Evolutionary conservation across 2,113 vertebrate species (phyloP), one percentile per base, ranked within the genome.

Genomic region (Gopherus flavomarginatus): DNA sequence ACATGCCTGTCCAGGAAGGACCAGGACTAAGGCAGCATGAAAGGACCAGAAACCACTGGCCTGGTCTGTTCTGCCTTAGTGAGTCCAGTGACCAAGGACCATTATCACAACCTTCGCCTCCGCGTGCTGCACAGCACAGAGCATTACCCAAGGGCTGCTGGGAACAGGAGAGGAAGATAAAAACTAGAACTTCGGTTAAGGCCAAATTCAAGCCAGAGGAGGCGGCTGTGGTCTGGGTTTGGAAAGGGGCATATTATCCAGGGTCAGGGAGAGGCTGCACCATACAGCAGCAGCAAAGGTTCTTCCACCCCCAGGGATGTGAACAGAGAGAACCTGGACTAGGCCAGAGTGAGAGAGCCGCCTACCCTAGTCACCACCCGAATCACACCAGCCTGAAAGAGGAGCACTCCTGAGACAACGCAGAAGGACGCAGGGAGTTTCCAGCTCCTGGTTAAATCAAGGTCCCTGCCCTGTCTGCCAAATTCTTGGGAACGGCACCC

Each of bases 401-500:
- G 69, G 19, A 38, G 69, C 35, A 38, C 5, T 19, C 5, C n/a
- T 4, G 69, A 72, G n/a, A 22, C 69, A 5, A 24, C 1, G 6
- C n/a, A 77, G 19, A 42, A 22, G 69, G n/a, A n/a, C 21, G 8
- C 9, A 17, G n/a, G 16, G 65, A 38, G 14, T 21, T 72, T 38
- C 65, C 17, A 19, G n/a, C 19, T 22, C n/a, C 69, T 22, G 17
- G 35, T 38, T 22, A 19, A n/a, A 19, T 21, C 69, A n/a, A n/a
- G 52, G n/a, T 35, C 84, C 80, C 49, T 1, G 22, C 90, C 44
- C 84, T 5, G 5, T 35, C 9, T 0, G 5, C 27, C 49, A 0
- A 78, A 3, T 53, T 8, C 0, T 0, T 21, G 13, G 16, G 93
- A 57, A 94, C 59, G 13, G 1, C 81, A 12, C 56, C 21, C 19